Evolutionary conservation across 2,797 vertebrate genomes (phyloP).

Genomic region (Aldrovandia affinis): DNA sequence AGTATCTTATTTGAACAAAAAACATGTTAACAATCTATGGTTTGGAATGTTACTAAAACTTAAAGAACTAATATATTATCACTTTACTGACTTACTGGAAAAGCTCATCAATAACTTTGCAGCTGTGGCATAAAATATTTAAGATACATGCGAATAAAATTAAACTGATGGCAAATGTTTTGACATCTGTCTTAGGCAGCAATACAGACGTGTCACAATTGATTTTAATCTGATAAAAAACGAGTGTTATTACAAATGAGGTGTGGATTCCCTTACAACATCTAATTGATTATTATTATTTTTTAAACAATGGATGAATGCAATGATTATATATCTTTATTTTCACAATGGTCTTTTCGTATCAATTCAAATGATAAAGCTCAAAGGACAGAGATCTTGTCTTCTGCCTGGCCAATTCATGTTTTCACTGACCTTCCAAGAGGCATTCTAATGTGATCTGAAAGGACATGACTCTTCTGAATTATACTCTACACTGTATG

Average conservation of each 20-base stretch:
- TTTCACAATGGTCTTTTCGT: constrained; percentile 30
- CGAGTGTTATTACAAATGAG: constrained; percentile 53
- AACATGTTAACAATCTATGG: neutral
- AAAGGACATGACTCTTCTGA: constrained; percentile 32
- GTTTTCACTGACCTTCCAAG: constrained; percentile 48
- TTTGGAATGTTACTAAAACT: neutral
- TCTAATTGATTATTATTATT: constrained; percentile 63
- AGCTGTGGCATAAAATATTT: constrained; percentile 72
- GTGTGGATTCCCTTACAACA: constrained; percentile 58
- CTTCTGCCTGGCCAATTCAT: constrained; percentile 41
- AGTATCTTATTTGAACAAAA: neutral
- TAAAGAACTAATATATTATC: constrained; percentile 8
- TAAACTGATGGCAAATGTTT: constrained; percentile 64
- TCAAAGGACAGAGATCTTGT: constrained; percentile 38
- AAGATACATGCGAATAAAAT: constrained; percentile 64
- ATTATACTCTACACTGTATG: neutral
- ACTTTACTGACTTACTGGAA: constrained; percentile 58
- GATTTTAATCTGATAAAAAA: constrained; percentile 63
- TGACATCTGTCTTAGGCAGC: constrained; percentile 71
- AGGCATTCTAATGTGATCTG: neutral
- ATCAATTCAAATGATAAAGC: constrained; percentile 16
- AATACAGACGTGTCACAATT: constrained; percentile 76
- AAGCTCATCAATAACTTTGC: constrained; percentile 71
- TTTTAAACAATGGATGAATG: constrained; percentile 43
- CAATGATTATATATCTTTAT: constrained; percentile 32